Evolutionary conservation across 2,113 vertebrate genomes (phyloP).

Genomic region (Helogale parvula): DNA sequence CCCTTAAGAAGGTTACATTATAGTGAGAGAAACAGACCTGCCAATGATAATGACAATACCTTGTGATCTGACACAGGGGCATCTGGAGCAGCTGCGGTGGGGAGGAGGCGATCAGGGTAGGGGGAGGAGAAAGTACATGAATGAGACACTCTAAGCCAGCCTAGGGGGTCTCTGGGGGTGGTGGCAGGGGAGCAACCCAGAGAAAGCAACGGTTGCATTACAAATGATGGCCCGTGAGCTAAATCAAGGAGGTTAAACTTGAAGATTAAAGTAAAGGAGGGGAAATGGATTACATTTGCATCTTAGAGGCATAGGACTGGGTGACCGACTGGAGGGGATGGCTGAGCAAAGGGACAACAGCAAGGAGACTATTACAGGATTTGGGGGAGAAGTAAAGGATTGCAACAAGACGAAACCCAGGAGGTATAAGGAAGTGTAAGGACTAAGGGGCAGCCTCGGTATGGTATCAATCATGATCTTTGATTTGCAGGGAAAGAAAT

Average conservation of each 20-base stretch:
- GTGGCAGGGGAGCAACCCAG: not conserved
- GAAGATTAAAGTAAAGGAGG: not conserved
- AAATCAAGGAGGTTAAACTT: not conserved
- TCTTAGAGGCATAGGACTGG: not conserved
- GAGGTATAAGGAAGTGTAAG: not conserved
- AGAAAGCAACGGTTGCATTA: not conserved
- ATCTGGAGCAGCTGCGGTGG: not conserved
- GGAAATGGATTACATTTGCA: not conserved
- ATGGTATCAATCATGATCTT: not conserved
- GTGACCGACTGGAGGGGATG: not conserved
- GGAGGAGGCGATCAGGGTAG: not conserved
- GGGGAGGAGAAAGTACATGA: not conserved
- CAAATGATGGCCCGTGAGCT: not conserved
- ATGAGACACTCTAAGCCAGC: not conserved
- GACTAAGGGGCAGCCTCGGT: not conserved
- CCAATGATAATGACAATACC: not conserved
- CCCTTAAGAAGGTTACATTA: not conserved
- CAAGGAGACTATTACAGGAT: accelerated
- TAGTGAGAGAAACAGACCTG: not conserved
- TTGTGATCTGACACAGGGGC: not conserved
- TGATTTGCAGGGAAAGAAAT: not conserved
- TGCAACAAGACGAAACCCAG: not conserved
- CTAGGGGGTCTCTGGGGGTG: not conserved
- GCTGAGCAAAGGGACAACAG: not conserved
- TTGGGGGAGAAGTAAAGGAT: not conserved